phyloP scores from a whole-genome alignment of 1,140 invertebrate species.

The Drosophila persimilis region DNA sequence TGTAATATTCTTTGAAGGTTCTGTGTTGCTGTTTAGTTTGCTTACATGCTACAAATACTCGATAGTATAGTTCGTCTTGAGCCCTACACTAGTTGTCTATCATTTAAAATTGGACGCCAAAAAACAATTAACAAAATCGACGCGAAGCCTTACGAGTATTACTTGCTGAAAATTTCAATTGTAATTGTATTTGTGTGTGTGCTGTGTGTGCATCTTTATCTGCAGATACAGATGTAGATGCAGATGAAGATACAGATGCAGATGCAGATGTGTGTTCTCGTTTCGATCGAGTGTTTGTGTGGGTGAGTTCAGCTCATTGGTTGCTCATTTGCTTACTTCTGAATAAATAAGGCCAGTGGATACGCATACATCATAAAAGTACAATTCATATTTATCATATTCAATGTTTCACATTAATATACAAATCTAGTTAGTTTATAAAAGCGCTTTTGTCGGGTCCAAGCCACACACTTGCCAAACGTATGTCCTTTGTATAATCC shows the following conservation, averaged over 20 bases:
- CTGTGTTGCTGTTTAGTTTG: slow-evolving; percentile 27
- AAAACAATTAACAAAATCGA: slow-evolving; percentile 73
- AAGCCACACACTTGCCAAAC: slow-evolving; percentile 18
- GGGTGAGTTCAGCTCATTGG: slow-evolving; percentile 44
- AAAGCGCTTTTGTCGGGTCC: slow-evolving; percentile 49
- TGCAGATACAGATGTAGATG: too few relatives aligned
- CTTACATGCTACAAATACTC: slow-evolving; percentile 68
- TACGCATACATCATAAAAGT: slow-evolving; percentile 82
- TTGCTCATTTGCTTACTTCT: slow-evolving; percentile 52
- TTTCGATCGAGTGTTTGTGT: slow-evolving; percentile 5
- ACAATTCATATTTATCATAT: slow-evolving; percentile 66
- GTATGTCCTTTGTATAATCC: slow-evolving; percentile 31
- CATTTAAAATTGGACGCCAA: slow-evolving; percentile 79
- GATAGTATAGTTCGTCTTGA: slow-evolving; percentile 51
- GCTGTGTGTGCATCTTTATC: slow-evolving; percentile 14
- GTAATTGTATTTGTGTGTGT: slow-evolving; percentile 47
- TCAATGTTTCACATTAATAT: slow-evolving; percentile 63
- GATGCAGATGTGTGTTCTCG: not conserved
- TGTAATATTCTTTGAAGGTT: slow-evolving; percentile 7
- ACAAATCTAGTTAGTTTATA: slow-evolving; percentile 68
- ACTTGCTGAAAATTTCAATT: slow-evolving; percentile 50
- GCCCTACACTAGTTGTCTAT: slow-evolving; percentile 57
- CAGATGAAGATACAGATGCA: too few relatives aligned
- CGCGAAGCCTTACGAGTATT: slow-evolving; percentile 59
- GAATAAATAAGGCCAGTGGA: slow-evolving; percentile 82